Evolutionary conservation across 2,113 vertebrate genomes (phyloP).

Genomic region (Sphaerodactylus townsendi): DNA sequence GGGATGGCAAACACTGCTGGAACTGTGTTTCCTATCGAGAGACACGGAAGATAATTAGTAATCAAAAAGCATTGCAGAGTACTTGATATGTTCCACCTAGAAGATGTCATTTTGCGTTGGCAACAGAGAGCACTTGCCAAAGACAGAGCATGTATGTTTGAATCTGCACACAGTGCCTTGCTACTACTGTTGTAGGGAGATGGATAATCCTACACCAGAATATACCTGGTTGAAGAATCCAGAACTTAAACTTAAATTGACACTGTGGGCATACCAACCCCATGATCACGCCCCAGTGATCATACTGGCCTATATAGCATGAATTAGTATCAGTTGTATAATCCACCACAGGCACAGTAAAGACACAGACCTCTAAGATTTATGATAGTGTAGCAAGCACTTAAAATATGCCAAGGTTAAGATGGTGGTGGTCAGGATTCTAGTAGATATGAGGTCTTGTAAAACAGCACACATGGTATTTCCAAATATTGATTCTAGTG

Average conservation of each 20-base stretch:
- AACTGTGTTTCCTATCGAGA: slow-evolving; percentile 88
- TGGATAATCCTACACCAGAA: slow-evolving; percentile 2
- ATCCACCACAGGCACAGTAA: neutral
- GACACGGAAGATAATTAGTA: slow-evolving; percentile 36
- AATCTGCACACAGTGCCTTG: slow-evolving; percentile 8
- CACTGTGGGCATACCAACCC: neutral
- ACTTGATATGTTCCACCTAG: neutral
- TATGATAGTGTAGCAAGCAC: neutral
- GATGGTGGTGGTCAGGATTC: neutral
- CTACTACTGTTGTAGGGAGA: neutral
- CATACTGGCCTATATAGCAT: neutral
- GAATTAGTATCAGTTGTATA: neutral
- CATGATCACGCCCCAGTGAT: neutral
- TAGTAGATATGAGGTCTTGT: neutral
- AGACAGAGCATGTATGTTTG: neutral
- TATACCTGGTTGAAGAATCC: slow-evolving; percentile 8
- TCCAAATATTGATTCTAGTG: neutral
- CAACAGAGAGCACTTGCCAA: neutral
- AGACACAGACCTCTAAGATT: neutral
- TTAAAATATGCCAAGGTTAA: slow-evolving; percentile 1
- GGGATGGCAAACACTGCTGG: slow-evolving; percentile 97
- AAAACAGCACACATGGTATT: neutral
- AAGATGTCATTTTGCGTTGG: neutral
- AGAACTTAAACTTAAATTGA: neutral
- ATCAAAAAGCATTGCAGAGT: neutral